Conservation (phyloP, 2,797 vertebrate genomes). For the Gastrophryne carolinensis region DNA sequence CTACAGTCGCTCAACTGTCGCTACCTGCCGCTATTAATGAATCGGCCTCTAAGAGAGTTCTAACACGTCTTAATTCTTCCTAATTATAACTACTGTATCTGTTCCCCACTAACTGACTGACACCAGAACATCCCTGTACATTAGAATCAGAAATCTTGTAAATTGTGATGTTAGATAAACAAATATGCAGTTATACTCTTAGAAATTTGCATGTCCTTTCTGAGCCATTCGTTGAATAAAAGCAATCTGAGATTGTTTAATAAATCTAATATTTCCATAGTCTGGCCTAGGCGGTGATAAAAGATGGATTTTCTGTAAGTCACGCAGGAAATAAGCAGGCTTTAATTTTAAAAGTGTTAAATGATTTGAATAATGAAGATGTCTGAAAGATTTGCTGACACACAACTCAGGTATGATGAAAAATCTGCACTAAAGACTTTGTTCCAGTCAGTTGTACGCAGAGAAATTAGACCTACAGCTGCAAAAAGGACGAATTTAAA, state of each 20-base stretch:
- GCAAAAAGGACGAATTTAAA: not conserved
- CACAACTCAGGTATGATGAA: slow-evolving; percentile 24
- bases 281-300: not conserved
- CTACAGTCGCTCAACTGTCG: no score
- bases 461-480: not conserved
- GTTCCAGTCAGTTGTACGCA: slow-evolving; percentile 22
- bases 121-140: no score
- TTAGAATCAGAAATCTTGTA: no score
- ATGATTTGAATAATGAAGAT: slow-evolving; percentile 38
- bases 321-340: not conserved
- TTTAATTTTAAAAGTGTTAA: slow-evolving; percentile 43
- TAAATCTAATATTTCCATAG: not conserved
- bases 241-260: slow-evolving; percentile 1
- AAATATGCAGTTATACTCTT: not conserved
- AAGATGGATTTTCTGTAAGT: slow-evolving; percentile 24
- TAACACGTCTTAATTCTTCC: no score
- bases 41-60: no score
- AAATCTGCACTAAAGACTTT: slow-evolving; percentile 33
- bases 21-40: no score
- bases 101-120: no score
- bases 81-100: no score
- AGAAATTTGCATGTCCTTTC: not conserved
- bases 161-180: no score
- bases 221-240: not conserved
- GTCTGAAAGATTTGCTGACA: slow-evolving; percentile 35